Evolutionary conservation across 2,797 vertebrate species (phyloP), one percentile per base, ranked within the genome.

Genomic region (Hozukius guyotensis): DNA sequence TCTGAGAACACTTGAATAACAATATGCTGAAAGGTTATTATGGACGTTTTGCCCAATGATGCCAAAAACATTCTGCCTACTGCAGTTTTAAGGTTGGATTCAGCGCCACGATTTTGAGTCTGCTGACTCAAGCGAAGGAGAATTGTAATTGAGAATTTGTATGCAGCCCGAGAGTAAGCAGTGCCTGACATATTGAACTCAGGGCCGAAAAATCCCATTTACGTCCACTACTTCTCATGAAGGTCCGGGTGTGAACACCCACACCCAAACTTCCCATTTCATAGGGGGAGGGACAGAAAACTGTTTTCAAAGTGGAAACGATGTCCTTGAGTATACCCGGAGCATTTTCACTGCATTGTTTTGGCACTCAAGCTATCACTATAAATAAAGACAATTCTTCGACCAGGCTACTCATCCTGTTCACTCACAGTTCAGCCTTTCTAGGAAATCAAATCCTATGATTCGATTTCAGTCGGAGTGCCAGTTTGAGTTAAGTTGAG

Each of bases 401-500:
- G 4, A 75, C 55, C 53, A n/a, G 63, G 36, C 59, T 20, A 74
- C 63, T 75, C 20, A 4, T 66, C 31, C 27, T 71, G 55, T 63
- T 70, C 60, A 24, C 56, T 63, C 80, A 70, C 22, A 36, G 55
- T 55, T 83, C 56, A 75, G 20, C 69, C 72, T 8, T 69, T 84
- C 53, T 16, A 38, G 55, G 70, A 77, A 78, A 89, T 85, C 67
- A 65, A 66, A 81, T 75, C 62, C 72, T 72, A 81, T 82, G 49
- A 85, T 85, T 80, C 73, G 52, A 78, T 88, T 82, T 76, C 61
- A 61, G 59, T 66, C 66, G 46, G 29, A 61, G 52, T 82, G 81
- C 81, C 89, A 71, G 38, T 84, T 81, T 68, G 73, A 74, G 75
- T 86, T 83, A 77, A 72, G 64, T 32, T 49, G 65, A 75, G 31